Base-by-base conservation (phyloP, 2,113 vertebrate species). In the Campylomormyrus tamandua region DNA sequence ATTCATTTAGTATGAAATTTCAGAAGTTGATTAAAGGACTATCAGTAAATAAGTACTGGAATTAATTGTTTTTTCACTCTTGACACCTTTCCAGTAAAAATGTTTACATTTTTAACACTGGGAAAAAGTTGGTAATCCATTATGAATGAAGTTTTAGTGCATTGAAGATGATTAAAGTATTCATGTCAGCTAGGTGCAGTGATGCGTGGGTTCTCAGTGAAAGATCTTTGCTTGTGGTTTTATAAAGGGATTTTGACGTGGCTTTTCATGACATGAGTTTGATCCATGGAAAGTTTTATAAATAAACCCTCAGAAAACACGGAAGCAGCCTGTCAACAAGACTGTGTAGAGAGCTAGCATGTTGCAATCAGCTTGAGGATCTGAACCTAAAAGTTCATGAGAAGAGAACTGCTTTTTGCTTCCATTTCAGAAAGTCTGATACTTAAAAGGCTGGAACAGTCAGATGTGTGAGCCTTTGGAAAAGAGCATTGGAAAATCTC, bases 151-250 rank as follows among this genome's bases (percentile, higher is more conserved):
- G 21, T 53, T 89, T 89, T 15, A 80, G 27, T 80, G 66, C 46
- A 80, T 49, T 50, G 70, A 53, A 52, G 21, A 52, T 49, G 62
- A 80, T 89, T 89, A 89, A 89, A 77, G 46, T 53, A 56, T 89
- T 80, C 19, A 53, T 89, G 48, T 53, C 88, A 89, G 17, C n/a
- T 11, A 39, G 27, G 87, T 31, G 45, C 62, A 52, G 49, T 70
- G 39, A 70, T n/a, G 31, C 45, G 39, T 88, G 24, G 39, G 56
- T 5, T 62, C 56, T 88, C 24, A 3, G 35, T 62, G 49, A 48
- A 42, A 45, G 87, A 48, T 21, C 52, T 39, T 42, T 35, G 17
- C 56, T 31, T 46, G 39, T 48, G 19, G 17, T 46, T 48, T 88
- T 31, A 70, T 56, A 70, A 74, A 88, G 42, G 42, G 39, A 88